Evolutionary conservation across 2,888 invertebrate species (phyloP).

Genomic region (Auanema freiburgensis): DNA sequence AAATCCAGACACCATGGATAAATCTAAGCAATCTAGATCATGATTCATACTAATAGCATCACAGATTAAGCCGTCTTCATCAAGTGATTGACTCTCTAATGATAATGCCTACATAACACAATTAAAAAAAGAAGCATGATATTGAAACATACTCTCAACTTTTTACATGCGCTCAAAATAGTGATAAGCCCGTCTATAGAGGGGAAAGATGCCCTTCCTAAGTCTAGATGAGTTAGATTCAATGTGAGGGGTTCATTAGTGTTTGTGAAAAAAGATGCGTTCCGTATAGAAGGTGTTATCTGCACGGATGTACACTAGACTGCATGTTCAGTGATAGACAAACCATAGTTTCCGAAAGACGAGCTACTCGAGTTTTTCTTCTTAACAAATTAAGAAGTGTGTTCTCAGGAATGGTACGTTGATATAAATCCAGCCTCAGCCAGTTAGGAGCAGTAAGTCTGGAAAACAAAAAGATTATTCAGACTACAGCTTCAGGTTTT

Average conservation of each 20-base stretch:
- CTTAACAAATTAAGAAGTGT: too few relatives aligned
- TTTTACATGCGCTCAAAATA: slow-evolving; percentile 7
- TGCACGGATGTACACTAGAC: too few relatives aligned
- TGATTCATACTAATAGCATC: slow-evolving; percentile 12
- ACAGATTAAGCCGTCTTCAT: slow-evolving; percentile 10
- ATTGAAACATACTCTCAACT: not conserved
- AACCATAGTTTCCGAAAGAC: too few relatives aligned
- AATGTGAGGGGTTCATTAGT: not conserved
- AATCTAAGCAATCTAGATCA: slow-evolving; percentile 10
- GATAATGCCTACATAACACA: slow-evolving; percentile 11
- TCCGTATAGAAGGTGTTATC: too few relatives aligned
- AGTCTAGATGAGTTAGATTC: slow-evolving; percentile 17
- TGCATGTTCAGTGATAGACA: too few relatives aligned
- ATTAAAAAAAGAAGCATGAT: not conserved
- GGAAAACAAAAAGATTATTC: too few relatives aligned
- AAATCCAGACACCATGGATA: slow-evolving; percentile 14
- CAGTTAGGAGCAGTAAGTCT: too few relatives aligned
- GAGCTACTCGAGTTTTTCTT: too few relatives aligned
- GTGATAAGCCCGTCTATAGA: slow-evolving; percentile 3
- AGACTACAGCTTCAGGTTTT: too few relatives aligned
- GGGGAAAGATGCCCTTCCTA: slow-evolving; percentile 13
- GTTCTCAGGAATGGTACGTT: too few relatives aligned
- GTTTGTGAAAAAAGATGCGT: too few relatives aligned
- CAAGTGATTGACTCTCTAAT: slow-evolving; percentile 10
- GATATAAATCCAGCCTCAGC: too few relatives aligned